Evolutionary conservation across 2,113 vertebrate genomes (phyloP).

Genomic region (Gymnocephalus cernua): DNA sequence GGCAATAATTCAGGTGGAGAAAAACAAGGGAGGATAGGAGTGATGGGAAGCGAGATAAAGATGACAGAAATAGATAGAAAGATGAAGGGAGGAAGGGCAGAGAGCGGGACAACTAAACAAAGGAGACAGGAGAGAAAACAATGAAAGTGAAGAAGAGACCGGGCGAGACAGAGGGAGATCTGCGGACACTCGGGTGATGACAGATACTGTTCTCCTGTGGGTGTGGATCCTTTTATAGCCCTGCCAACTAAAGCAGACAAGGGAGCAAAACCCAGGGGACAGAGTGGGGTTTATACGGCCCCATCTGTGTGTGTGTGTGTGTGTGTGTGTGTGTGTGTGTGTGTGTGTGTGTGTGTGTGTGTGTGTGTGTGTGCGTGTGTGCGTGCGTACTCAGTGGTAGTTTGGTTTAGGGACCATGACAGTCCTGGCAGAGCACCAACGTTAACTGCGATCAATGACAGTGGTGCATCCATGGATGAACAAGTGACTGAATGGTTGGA

Average conservation of each 20-base stretch:
- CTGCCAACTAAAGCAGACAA: conserved; percentile 78
- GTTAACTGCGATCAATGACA: conserved; percentile 59
- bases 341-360: conserved; percentile 41
- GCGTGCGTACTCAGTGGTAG: conserved; percentile 24
- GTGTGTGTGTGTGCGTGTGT: conserved; percentile 36
- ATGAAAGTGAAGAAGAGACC: conserved; percentile 45
- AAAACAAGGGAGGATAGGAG: conserved; percentile 25
- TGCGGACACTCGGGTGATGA: conserved; percentile 73
- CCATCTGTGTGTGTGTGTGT: conserved; percentile 58
- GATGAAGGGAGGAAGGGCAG: conserved; percentile 41
- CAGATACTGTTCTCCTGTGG: conserved; percentile 72
- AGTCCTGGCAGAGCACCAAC: conserved; percentile 63
- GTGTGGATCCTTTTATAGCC: conserved; percentile 76
- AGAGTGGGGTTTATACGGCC: conserved; percentile 62
- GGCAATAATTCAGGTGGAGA: conserved; percentile 52
- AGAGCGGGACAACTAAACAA: conserved; percentile 61
- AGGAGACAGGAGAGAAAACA: conserved; percentile 58
- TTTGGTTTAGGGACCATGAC: conserved; percentile 51
- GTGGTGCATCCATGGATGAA: conserved; percentile 29
- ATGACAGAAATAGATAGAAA: conserved; percentile 40
- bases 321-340: conserved; percentile 40
- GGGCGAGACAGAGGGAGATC: conserved; percentile 58
- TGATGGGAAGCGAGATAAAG: conserved; percentile 32
- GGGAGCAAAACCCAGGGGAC: conserved; percentile 61
- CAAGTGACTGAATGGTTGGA: conserved; percentile 46